Base-by-base conservation (phyloP, 2,113 vertebrate genomes). In the Corydoras sp. region DNA sequence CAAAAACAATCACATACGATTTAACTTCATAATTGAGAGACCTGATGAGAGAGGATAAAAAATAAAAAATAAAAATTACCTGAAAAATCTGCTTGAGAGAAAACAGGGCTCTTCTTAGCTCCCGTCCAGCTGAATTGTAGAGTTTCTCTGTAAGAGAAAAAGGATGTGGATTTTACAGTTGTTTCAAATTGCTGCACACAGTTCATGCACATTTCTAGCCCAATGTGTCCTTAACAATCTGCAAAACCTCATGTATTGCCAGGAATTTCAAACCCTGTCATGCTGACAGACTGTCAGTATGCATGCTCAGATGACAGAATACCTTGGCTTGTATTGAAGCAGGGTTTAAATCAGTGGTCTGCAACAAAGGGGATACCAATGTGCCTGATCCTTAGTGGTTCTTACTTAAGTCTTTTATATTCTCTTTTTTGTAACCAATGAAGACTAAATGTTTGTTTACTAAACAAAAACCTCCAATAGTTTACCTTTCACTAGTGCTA, bases 61-160 rank as follows among this genome's bases (percentile, higher is more conserved):
- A 14, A 54, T 24, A 54, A 59, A 78, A 30, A 14, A 35, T 9
- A 6, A 15, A 35, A 54, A 74, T 81, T 91, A 99, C 96, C 94
- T 99, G 96, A 89, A 99, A 99, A 86, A 99, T 98, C 83, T 99
- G 96, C 86, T 98, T 99, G 85, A 99, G 88, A 65, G 96, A 99
- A 88, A 99, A 99, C 73, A 99, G 94, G 14, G 96, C 96, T 80
- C 96, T 90, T 77, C 96, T 92, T 56, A 99, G 87, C 80, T 99
- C 96, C 58, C 96, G 88, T 81, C 96, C 96, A 75, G 70, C 93
- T 49, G 95, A 97, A 84, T 95, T 96, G 85, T 98, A 97, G 58
- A 99, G 91, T 82, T 96, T 98, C 86, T 99, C 96, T 99, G 87
- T 43, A 82, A 48, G 53, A 83, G 55, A 78, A 0, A 83, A 5